Conservation (phyloP, 2,888 invertebrate genomes). For the Luperina nickerlii region DNA sequence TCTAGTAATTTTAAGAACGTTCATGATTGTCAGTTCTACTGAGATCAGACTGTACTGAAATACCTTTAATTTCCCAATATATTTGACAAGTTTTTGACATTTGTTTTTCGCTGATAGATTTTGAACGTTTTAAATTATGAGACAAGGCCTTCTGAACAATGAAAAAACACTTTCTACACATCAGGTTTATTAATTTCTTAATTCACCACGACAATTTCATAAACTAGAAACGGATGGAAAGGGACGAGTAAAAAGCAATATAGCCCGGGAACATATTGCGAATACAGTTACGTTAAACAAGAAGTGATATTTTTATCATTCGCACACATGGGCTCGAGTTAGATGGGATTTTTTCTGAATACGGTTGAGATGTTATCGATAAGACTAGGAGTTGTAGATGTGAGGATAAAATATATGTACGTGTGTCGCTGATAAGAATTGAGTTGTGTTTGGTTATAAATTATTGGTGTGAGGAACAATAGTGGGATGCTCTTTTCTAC, state of each 20-base stretch:
- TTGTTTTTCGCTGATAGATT: neutral
- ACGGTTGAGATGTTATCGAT: conserved; percentile 28
- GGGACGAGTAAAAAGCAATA: conserved; percentile 72
- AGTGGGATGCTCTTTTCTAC: neutral
- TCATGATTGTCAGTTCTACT: too few species aligned
- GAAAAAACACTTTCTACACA: neutral
- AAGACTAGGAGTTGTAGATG: conserved; percentile 2
- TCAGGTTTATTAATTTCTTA: conserved; percentile 18
- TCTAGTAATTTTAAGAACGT: too few species aligned
- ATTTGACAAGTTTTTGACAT: neutral
- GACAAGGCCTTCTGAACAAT: too few species aligned
- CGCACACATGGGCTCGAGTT: conserved; percentile 62
- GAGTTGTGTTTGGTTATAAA: conserved; percentile 11
- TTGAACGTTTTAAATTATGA: too few species aligned
- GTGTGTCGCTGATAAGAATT: conserved; percentile 11
- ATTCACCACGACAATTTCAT: conserved; percentile 44
- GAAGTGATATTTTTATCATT: conserved; percentile 71
- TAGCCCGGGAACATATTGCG: conserved; percentile 74
- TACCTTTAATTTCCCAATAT: neutral
- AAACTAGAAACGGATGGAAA: conserved; percentile 65
- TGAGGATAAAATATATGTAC: conserved; percentile 27
- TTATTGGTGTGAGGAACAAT: neutral
- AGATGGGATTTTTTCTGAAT: conserved; percentile 50
- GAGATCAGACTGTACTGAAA: too few species aligned
- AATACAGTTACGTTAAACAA: conserved; percentile 62